A percentile compares a stretch with the other conserved stretches of the same genome.
phyloP scores from a whole-genome alignment of 2,888 invertebrate genomes.

The Stenolophus ochropezus region DNA sequence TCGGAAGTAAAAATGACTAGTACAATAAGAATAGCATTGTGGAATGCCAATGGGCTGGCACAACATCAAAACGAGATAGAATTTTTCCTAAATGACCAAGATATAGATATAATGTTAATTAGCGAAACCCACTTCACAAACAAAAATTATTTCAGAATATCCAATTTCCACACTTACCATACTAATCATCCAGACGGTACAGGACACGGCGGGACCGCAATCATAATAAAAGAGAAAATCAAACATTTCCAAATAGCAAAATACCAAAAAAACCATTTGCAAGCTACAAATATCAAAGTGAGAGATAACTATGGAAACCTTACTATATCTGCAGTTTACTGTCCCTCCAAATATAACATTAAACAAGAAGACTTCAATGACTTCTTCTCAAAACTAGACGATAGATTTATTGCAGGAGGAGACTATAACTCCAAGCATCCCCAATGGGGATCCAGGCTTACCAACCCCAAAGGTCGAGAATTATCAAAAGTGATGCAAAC shows the following conservation, averaged over 20 bases:
- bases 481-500: conserved; percentile 46
- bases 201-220: conserved; percentile 50
- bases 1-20: conserved; percentile 52
- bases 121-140: conserved; percentile 45
- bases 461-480: conserved; percentile 59
- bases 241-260: conserved; percentile 54
- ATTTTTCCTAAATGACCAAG: conserved; percentile 39
- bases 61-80: conserved; percentile 51
- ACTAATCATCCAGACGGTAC: conserved; percentile 58
- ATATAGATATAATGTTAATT: too few species aligned
- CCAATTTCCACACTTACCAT: conserved; percentile 45
- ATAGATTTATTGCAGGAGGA: conserved; percentile 61
- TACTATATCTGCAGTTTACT: background rate
- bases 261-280: conserved; percentile 21
- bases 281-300: conserved; percentile 40
- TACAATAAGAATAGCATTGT: conserved; percentile 57
- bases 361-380: conserved; percentile 61
- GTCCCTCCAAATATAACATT: conserved; percentile 62
- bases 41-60: conserved; percentile 58
- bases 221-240: conserved; percentile 51
- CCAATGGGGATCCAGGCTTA: conserved; percentile 63
- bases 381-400: conserved; percentile 60
- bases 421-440: conserved; percentile 63
- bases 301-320: conserved; percentile 8
- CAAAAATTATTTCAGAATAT: conserved; percentile 57